Conservation (phyloP, 2,113 vertebrate genomes). For the Tupaia chinensis region DNA sequence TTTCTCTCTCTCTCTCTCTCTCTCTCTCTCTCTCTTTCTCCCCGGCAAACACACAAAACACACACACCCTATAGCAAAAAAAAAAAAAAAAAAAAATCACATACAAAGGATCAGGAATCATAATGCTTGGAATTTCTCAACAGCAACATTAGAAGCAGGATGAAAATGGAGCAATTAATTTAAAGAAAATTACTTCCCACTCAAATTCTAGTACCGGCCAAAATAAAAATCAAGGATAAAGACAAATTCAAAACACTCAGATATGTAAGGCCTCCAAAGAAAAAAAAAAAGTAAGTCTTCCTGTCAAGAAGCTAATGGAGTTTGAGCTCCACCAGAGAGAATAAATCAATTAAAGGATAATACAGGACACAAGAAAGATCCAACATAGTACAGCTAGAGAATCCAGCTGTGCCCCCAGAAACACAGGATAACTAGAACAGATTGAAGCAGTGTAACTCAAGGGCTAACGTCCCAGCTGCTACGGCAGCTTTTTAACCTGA, state of each 20-base stretch:
- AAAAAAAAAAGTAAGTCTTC: neutral
- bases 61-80: neutral
- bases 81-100: neutral
- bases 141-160: neutral
- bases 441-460: neutral
- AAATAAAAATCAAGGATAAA: neutral
- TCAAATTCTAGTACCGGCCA: neutral
- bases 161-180: neutral
- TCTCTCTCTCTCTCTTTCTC: too few species aligned
- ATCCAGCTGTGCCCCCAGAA: neutral
- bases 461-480: neutral
- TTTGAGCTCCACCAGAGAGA: neutral
- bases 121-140: neutral
- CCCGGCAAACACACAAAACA: too few species aligned
- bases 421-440: neutral
- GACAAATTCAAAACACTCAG: neutral
- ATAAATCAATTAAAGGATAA: neutral
- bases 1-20: too few species aligned
- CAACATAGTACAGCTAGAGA: neutral
- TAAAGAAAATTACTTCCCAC: slow-evolving; percentile 39
- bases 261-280: neutral
- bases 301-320: neutral
- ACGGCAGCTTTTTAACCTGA: neutral
- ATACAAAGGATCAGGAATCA: neutral
- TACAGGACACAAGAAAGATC: neutral